Percentiles rank a stretch among this genome's conserved stretches.
These are phyloP conservation scores for Erythrolamprus reginae DNA, from an alignment of 2,113 vertebrate genomes.

Conservation along the genomic window DNA sequence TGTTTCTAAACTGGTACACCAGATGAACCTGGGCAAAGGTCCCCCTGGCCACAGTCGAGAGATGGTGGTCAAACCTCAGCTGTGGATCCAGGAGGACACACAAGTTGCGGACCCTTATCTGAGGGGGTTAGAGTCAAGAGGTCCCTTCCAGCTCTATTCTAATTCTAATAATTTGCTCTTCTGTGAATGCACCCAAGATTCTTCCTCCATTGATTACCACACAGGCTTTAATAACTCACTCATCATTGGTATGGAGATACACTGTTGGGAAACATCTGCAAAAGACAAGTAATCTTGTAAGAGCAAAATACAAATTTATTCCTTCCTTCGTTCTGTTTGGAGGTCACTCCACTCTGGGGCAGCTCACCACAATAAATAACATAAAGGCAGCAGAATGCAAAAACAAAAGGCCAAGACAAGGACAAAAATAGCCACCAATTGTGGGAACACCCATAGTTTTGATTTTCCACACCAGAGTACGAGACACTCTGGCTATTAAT, in stretches of 20 bases:
- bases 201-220: background rate
- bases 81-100: too few species aligned
- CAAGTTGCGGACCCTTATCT: too few species aligned
- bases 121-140: too few species aligned
- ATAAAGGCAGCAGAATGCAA: background rate
- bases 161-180: background rate
- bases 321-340: background rate
- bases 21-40: too few species aligned
- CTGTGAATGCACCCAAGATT: background rate
- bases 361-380: background rate
- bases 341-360: background rate
- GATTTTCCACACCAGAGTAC: background rate
- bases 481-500: background rate
- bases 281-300: background rate
- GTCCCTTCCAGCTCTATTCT: too few species aligned
- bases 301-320: background rate
- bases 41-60: too few species aligned
- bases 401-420: background rate
- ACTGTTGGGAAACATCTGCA: background rate
- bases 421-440: background rate
- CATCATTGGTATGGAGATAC: background rate
- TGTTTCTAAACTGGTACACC: too few species aligned
- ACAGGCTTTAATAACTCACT: background rate
- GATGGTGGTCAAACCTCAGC: too few species aligned
- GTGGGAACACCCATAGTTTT: background rate